Base-by-base conservation (phyloP, 2,797 vertebrate genomes). In the Acridotheres tristis region DNA sequence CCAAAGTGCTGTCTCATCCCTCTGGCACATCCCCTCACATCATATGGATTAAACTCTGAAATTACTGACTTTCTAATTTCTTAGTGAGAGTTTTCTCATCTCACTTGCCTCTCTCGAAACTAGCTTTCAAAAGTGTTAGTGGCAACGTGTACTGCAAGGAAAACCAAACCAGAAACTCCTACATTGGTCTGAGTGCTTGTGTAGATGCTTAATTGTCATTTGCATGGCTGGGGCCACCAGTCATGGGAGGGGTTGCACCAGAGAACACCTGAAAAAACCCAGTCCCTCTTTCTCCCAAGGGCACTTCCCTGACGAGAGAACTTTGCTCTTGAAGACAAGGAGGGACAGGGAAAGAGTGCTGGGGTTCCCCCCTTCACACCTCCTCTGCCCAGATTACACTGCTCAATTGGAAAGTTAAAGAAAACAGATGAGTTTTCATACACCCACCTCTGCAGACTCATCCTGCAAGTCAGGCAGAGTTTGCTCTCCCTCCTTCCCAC, bases 21-120 rank as follows among this genome's bases (percentile, higher is more conserved):
- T 48, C 36, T 0, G 0, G 13, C 1, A 2, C 1, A 6, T 9
- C 29, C 8, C 9, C 15, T 85, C 0, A 0, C 2, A 5, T 38
- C 26, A 43, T 6, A 10, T 0, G 3, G 54, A 34, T 76, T 69
- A 61, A 92, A 87, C 29, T 17, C 34, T 36, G 45, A 92, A 92
- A 82, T 32, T 55, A 25, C 50, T 3, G 18, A 54, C 29, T 54
- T 77, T 65, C 43, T 82, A 43, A 79, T 54, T 13, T 14, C 30
- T 65, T 62, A 81, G 30, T 0, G 2, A 77, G 61, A 58, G 61
- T 54, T 68, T 82, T 75, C 50, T 78, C 43, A 51, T 73, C 43
- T 85, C 67, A 34, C n/a, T 82, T 26, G 0, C 17, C 29, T 15
- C 54, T 82, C 34, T 57, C n/a, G 47, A 79, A 57, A 71, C 5